Base-by-base conservation (phyloP, 2,113 vertebrate genomes). In the Columba livia region DNA sequence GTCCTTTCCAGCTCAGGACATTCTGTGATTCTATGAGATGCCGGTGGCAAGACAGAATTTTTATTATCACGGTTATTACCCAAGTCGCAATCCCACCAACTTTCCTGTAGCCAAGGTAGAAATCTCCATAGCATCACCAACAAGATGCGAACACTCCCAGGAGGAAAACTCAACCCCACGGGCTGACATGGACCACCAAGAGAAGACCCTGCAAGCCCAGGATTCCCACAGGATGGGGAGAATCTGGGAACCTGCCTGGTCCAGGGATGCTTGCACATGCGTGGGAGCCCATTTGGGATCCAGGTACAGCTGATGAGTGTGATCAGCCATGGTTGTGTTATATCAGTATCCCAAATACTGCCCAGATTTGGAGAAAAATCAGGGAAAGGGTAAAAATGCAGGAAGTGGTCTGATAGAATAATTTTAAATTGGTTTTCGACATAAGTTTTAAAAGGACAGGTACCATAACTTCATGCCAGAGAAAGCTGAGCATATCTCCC, bases 161-260 rank as follows among this genome's bases (percentile, higher is more conserved):
- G 36, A 25, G 23, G 4, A 0, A 23, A 5, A 48, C 0, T 29
- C 28, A 36, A 13, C 44, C 16, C 44, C 31, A 29, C 2, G 0
- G 19, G 40, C 26, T 19, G 58, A 42, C 44, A 28, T 0, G 32
- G 36, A 31, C 20, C 47, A 12, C 42, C 14, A 57, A 34, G 11
- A 11, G 12, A 73, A 61, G 32, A 16, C 4, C 21, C 10, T 2
- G 4, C 2, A 19, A 70, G 28, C 10, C 18, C 56, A 26, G 20
- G 20, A 62, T 15, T 47, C 15, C 6, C 42, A 32, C 5, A 34
- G 5, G 5, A 51, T 2, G 44, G 13, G 31, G 15, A 12, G 53
- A 70, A 61, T 36, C n/a, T 7, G 40, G 24, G 11, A 58, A 2
- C 14, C 32, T 23, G 13, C 8, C 25, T 3, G 0, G 10, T 36